Conservation (phyloP, 2,797 vertebrate species). For the Iguana delicatissima region DNA sequence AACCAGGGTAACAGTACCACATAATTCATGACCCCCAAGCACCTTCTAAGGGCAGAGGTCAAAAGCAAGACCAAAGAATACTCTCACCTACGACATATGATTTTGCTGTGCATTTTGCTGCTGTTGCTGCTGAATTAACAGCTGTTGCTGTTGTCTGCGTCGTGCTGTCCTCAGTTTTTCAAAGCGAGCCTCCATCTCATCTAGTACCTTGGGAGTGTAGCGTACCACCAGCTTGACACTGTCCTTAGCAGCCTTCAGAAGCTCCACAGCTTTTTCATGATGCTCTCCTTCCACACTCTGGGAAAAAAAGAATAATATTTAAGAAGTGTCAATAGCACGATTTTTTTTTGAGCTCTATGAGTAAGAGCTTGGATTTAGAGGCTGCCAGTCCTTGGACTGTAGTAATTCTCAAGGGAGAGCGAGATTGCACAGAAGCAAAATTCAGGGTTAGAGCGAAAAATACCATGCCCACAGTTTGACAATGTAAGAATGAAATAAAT, state of each 20-base stretch:
- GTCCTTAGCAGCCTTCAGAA: conserved; percentile 96
- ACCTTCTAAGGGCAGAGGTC: background rate
- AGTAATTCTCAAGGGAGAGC: background rate
- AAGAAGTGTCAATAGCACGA: background rate
- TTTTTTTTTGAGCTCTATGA: background rate
- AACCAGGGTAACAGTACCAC: background rate
- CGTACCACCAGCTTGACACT: conserved; percentile 98
- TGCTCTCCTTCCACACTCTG: conserved; percentile 99
- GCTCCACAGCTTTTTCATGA: conserved; percentile 96
- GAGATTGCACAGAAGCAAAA: background rate
- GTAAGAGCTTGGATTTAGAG: background rate
- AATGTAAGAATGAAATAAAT: background rate
- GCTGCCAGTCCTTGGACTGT: too few relatives aligned
- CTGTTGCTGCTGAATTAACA: conserved; percentile 94
- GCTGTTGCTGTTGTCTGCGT: conserved; percentile 95
- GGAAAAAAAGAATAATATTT: background rate
- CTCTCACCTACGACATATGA: conserved; percentile 98
- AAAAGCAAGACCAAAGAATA: conserved; percentile 81
- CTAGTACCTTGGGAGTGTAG: conserved; percentile 98
- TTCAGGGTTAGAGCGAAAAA: background rate
- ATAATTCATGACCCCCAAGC: background rate
- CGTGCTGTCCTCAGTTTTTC: conserved; percentile 97
- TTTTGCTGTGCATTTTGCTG: conserved; percentile 91
- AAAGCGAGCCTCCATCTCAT: conserved; percentile 99
- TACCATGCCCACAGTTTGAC: background rate